Evolutionary conservation across 2,113 vertebrate species (phyloP).

Genomic region (Gobio gobio): DNA sequence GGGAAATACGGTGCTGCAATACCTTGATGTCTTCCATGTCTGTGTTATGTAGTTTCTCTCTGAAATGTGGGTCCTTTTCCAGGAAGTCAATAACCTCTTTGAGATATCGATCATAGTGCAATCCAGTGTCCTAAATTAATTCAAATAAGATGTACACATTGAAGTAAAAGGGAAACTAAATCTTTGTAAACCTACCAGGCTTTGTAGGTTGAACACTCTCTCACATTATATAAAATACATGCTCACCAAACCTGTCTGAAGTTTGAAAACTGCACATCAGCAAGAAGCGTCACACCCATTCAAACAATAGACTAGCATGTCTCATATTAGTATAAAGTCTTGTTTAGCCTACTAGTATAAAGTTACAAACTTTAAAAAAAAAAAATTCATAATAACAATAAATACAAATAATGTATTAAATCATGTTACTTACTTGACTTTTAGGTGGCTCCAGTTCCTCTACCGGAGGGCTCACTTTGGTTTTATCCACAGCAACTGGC

Average conservation of each 20-base stretch:
- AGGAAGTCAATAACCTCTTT: slow-evolving; percentile 93
- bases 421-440: slow-evolving; percentile 79
- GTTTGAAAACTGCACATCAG: neutral
- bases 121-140: slow-evolving; percentile 84
- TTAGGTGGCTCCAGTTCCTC: slow-evolving; percentile 78
- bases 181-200: neutral
- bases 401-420: no score
- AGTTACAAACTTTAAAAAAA: no score
- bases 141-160: slow-evolving; percentile 7
- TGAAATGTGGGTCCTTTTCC: slow-evolving; percentile 93
- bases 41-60: slow-evolving; percentile 89
- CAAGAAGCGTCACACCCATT: neutral
- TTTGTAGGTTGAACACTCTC: neutral
- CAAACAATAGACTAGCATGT: neutral
- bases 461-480: slow-evolving; percentile 75
- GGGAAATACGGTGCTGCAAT: slow-evolving; percentile 43
- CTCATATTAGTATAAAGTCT: neutral
- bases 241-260: neutral
- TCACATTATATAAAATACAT: neutral
- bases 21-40: slow-evolving; percentile 96
- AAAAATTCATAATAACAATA: no score
- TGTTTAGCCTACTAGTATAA: no score
- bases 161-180: neutral
- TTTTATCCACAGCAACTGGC: slow-evolving; percentile 88
- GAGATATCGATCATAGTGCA: slow-evolving; percentile 96